phyloP scores from a whole-genome alignment of 2,888 invertebrate genomes.

The Plutella xylostella region DNA sequence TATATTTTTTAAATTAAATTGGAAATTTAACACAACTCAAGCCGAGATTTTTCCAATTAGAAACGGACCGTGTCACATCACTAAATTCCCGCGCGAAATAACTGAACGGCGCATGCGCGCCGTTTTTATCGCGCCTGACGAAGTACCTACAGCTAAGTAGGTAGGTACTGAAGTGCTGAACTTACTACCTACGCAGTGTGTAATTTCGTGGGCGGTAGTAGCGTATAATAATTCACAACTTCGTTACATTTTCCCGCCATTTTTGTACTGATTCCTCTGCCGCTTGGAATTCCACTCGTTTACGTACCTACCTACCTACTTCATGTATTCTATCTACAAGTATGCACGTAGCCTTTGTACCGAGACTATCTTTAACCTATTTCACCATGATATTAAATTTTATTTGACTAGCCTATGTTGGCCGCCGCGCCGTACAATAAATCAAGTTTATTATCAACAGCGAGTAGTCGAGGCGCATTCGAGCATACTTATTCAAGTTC shows the following conservation, averaged over 20 bases:
- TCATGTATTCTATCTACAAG: too few relatives aligned
- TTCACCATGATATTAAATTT: conserved; percentile 8
- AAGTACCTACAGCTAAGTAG: conserved; percentile 15
- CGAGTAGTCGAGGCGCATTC: conserved; percentile 9
- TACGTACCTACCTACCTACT: conserved; percentile 10
- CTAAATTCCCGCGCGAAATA: conserved; percentile 32
- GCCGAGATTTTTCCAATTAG: conserved; percentile 18
- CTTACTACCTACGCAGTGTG: too few relatives aligned
- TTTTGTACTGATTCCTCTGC: conserved; percentile 25
- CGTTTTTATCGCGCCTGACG: conserved; percentile 26
- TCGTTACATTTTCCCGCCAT: conserved; percentile 48
- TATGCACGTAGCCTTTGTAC: too few relatives aligned
- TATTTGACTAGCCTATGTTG: conserved; percentile 8
- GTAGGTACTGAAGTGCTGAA: conserved; percentile 22
- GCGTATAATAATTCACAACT: too few relatives aligned
- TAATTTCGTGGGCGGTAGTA: too few relatives aligned
- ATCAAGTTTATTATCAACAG: conserved; percentile 26
- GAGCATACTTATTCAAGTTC: conserved; percentile 6
- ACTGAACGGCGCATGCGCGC: conserved; percentile 29
- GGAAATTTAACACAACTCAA: too few relatives aligned
- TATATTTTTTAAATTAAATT: too few relatives aligned
- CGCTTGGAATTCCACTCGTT: conserved; percentile 19
- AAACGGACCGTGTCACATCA: conserved; percentile 24
- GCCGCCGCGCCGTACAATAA: conserved; percentile 22
- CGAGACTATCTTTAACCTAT: too few relatives aligned